A percentile compares a stretch with the other conserved stretches of the same genome.
Evolutionary conservation across 2,797 vertebrate species (phyloP).

Genomic region (Morelia viridis): DNA sequence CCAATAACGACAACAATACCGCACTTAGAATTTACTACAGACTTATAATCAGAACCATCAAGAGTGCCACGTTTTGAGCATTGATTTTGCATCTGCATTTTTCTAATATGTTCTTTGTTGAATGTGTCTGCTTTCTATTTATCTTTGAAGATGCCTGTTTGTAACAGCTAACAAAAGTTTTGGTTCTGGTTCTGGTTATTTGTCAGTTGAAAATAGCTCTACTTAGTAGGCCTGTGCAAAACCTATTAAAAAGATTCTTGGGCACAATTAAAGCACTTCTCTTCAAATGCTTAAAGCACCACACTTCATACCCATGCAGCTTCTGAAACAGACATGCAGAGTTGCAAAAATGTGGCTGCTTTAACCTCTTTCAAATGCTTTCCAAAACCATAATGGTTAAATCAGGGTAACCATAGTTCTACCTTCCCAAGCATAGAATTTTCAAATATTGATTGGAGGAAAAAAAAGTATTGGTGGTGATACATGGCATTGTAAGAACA

Average conservation of each 20-base stretch:
- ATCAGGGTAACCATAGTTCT: background rate
- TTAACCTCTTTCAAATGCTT: background rate
- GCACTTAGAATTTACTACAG: background rate
- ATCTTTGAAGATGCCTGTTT: background rate
- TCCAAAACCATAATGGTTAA: background rate
- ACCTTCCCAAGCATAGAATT: background rate
- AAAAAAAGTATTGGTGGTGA: background rate
- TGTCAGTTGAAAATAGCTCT: background rate
- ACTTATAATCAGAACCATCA: slow-evolving; percentile 4
- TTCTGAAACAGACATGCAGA: background rate
- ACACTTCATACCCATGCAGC: background rate
- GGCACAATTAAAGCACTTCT: background rate
- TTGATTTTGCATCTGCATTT: background rate
- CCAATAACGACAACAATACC: background rate
- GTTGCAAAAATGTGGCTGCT: background rate
- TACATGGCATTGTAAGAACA: background rate
- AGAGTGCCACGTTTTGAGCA: background rate
- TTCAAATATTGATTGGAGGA: slow-evolving; percentile 1
- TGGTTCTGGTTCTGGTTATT: background rate
- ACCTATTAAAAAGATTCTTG: background rate
- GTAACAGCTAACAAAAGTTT: background rate
- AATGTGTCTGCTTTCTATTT: background rate
- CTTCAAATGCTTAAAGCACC: background rate
- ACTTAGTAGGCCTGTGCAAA: background rate
- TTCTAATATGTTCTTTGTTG: slow-evolving; percentile 3